phyloP scores from a whole-genome alignment of 2,113 vertebrate species.

The Eretmochelys imbricata region DNA sequence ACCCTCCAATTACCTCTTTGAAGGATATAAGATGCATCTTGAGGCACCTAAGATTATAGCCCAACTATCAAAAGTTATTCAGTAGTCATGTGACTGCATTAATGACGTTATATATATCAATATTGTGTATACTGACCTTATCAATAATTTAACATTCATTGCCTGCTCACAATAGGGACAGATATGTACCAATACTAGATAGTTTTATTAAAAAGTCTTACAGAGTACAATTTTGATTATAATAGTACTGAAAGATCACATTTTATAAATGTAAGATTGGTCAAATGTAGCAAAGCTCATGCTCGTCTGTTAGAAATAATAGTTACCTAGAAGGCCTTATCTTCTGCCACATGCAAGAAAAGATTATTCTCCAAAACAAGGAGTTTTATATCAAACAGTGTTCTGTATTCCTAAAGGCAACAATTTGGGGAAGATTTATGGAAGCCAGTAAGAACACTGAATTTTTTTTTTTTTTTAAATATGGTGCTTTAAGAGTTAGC shows the following conservation, averaged over 20 bases:
- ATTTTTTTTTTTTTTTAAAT: background rate
- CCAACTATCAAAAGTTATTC: background rate
- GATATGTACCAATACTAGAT: background rate
- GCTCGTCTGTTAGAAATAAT: background rate
- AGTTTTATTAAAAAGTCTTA: background rate
- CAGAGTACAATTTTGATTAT: background rate
- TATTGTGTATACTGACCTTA: background rate
- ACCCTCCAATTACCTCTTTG: background rate
- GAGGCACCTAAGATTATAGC: background rate
- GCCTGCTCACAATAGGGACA: background rate
- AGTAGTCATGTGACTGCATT: background rate
- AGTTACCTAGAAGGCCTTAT: background rate
- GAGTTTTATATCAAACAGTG: background rate
- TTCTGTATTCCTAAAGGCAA: background rate
- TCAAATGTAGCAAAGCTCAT: fast-evolving
- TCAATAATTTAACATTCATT: background rate
- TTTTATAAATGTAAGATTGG: background rate
- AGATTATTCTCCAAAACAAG: background rate
- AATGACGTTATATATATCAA: background rate
- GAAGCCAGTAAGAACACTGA: background rate
- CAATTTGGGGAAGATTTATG: background rate
- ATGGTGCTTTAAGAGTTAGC: no score
- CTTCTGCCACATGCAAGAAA: background rate
- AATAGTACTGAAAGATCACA: background rate
- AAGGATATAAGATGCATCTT: background rate